Percentiles rank a stretch among this genome's conserved stretches.
Conservation (phyloP, 1,140 invertebrate genomes). For the silkworm (Bombyx mori) region ASM3026992v2 NC_085124.1:7608501-7609000, state of each 20-base stretch:
- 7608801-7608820: conserved; percentile 17
- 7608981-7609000: conserved; percentile 24
- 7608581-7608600: conserved; percentile 36
- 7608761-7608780: conserved; percentile 33
- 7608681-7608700: conserved; percentile 26
- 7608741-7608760: conserved; percentile 40
- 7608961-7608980: conserved; percentile 21
- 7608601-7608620: conserved; percentile 49
- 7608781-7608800: conserved; percentile 25
- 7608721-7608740: conserved; percentile 50
- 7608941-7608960: conserved; percentile 39
- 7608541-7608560: conserved; percentile 45
- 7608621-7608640: conserved; percentile 65
- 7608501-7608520: conserved; percentile 36
- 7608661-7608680: conserved; percentile 39
- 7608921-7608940: conserved; percentile 37
- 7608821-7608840: conserved; percentile 45
- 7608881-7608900: conserved; percentile 16
- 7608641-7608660: conserved; percentile 40
- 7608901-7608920: conserved; percentile 14
- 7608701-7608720: conserved; percentile 54
- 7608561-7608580: conserved; percentile 19
- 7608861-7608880: conserved; percentile 17
- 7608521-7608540: conserved; percentile 39
- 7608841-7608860: conserved; percentile 43